Conservation (phyloP, 2,888 invertebrate genomes). For the Microplitis deprimator region DNA sequence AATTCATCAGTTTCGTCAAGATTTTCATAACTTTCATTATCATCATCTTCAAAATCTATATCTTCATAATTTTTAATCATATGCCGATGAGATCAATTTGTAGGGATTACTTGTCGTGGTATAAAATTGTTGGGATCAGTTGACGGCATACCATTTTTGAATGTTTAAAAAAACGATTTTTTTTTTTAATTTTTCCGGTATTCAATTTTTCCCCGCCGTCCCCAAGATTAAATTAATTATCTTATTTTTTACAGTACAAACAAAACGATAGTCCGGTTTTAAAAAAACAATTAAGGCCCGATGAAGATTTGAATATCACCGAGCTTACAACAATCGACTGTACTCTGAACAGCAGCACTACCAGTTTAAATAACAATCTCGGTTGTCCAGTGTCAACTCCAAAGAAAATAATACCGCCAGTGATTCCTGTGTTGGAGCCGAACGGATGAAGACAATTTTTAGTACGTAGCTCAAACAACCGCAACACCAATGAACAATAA, state of each 20-base stretch:
- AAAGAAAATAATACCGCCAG: slow-evolving; percentile 56
- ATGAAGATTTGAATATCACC: slow-evolving; percentile 61
- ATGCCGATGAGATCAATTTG: too few relatives aligned
- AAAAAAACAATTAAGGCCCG: slow-evolving; percentile 46
- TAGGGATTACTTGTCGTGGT: too few relatives aligned
- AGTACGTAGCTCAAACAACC: slow-evolving; percentile 1
- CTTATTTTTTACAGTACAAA: slow-evolving; percentile 56
- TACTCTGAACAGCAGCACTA: slow-evolving; percentile 61
- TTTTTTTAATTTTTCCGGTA: too few relatives aligned
- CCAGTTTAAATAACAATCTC: slow-evolving; percentile 67
- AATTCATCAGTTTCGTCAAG: too few relatives aligned
- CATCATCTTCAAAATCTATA: too few relatives aligned
- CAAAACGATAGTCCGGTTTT: slow-evolving; percentile 53
- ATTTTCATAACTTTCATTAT: too few relatives aligned
- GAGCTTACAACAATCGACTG: slow-evolving; percentile 65
- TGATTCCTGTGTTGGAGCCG: slow-evolving; percentile 64
- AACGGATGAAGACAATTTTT: slow-evolving; percentile 63
- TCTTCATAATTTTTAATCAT: too few relatives aligned
- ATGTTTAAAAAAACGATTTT: too few relatives aligned
- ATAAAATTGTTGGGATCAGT: too few relatives aligned
- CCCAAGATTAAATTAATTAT: background rate
- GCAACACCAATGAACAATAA: background rate
- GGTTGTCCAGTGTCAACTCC: slow-evolving; percentile 57
- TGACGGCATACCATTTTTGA: too few relatives aligned
- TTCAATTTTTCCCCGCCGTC: background rate